Evolutionary conservation across 2,113 vertebrate genomes (phyloP).

Genomic region (Entosphenus tridentatus): DNA sequence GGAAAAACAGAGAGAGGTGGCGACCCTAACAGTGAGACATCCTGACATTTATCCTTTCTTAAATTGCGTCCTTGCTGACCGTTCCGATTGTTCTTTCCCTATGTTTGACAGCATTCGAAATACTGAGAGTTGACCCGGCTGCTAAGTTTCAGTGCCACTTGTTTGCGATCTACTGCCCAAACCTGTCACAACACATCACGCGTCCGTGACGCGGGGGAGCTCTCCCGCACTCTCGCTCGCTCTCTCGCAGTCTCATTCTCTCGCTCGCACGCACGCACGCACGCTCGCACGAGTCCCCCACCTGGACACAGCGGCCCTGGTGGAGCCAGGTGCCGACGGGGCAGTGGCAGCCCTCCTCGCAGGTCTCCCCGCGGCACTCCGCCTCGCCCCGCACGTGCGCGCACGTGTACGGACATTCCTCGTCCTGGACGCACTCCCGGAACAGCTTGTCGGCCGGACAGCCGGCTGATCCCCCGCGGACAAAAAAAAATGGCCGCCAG

Average conservation of each 20-base stretch:
- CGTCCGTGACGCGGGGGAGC: too few relatives aligned
- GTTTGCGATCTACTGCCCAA: too few relatives aligned
- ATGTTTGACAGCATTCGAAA: too few relatives aligned
- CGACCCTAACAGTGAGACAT: too few relatives aligned
- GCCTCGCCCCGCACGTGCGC: conserved; percentile 32
- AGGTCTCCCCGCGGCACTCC: conserved; percentile 36
- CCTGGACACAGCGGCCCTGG: conserved; percentile 26
- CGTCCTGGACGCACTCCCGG: conserved; percentile 35
- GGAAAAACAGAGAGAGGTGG: too few relatives aligned
- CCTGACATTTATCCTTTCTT: too few relatives aligned
- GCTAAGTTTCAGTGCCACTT: too few relatives aligned
- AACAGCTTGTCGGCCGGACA: conserved; percentile 42
- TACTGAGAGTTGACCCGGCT: too few relatives aligned
- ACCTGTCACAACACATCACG: too few relatives aligned
- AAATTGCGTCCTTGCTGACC: too few relatives aligned
- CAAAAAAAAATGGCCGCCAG: rapidly evolving
- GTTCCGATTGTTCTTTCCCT: too few relatives aligned
- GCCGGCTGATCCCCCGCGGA: conserved; percentile 31
- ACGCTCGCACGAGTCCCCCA: conserved; percentile 15
- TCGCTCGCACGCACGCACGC: not conserved
- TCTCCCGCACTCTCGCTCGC: not conserved
- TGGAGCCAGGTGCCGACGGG: conserved; percentile 38
- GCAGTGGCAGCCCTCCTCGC: conserved; percentile 63
- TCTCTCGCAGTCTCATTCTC: not conserved
- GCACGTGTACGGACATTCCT: conserved; percentile 65